A percentile compares a stretch with the other conserved stretches of the same genome.
These are phyloP conservation scores for Aplodontia rufa DNA, from an alignment of 2,113 vertebrate species.

Conservation along the genomic window DNA sequence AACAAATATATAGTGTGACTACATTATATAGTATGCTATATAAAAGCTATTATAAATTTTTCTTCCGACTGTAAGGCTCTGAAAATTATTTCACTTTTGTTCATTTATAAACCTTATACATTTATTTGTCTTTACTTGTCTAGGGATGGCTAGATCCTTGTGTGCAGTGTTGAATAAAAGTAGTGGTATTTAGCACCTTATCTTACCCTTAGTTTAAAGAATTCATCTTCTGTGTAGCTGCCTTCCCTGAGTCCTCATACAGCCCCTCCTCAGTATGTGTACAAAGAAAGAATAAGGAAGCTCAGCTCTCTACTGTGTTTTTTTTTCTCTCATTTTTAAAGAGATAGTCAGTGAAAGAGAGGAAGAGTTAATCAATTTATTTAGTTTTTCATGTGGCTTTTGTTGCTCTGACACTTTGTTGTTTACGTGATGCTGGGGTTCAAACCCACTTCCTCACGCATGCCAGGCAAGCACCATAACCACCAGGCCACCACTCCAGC, in stretches of 20 bases:
- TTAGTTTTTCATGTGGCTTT: too few relatives aligned
- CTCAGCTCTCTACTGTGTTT: not conserved
- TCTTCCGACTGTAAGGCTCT: not conserved
- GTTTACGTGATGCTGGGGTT: too few relatives aligned
- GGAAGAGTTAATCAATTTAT: too few relatives aligned
- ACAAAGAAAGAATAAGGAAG: not conserved
- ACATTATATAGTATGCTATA: not conserved
- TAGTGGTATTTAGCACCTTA: not conserved
- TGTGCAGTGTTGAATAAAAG: not conserved
- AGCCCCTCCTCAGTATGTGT: not conserved
- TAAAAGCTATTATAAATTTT: not conserved
- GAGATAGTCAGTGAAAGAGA: too few relatives aligned
- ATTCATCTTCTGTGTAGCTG: too few relatives aligned
- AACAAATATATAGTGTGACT: not conserved
- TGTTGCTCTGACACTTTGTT: too few relatives aligned
- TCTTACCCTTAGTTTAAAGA: not conserved
- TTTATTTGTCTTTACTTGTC: not conserved
- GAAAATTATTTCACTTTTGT: not conserved
- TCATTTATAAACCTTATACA: not conserved
- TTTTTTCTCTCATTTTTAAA: too few relatives aligned
- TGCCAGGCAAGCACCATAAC: too few relatives aligned
- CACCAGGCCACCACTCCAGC: too few relatives aligned
- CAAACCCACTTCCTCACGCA: too few relatives aligned
- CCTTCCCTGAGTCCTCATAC: too few relatives aligned
- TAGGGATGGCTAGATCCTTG: not conserved